Percentiles rank a stretch among this genome's conserved stretches.
Evolutionary conservation across 2,888 invertebrate genomes (phyloP).

Genomic region (Perizoma affinitatum): DNA sequence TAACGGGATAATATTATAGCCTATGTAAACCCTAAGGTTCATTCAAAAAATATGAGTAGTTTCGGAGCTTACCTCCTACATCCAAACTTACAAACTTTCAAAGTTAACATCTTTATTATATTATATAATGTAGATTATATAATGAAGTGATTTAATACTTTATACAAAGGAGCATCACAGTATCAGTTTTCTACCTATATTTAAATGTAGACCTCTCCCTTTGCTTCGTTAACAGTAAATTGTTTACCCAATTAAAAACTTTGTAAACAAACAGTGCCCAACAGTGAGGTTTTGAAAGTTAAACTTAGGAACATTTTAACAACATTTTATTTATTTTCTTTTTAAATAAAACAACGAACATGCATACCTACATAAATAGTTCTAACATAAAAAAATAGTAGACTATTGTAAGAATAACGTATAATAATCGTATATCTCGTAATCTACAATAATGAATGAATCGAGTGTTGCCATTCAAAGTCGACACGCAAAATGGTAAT

Average conservation of each 20-base stretch:
- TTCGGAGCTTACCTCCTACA: no score
- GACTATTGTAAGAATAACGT: no score
- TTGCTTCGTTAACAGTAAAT: slow-evolving; percentile 65
- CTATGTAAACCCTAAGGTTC: no score
- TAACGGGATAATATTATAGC: no score
- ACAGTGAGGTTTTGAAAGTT: slow-evolving; percentile 32
- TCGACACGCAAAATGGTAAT: slow-evolving; percentile 61
- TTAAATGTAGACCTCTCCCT: slow-evolving; percentile 1
- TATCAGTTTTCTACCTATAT: not conserved
- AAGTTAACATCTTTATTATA: no score
- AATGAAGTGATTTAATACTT: not conserved
- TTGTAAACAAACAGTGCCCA: slow-evolving; percentile 55
- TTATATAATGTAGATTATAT: no score
- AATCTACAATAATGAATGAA: slow-evolving; percentile 22
- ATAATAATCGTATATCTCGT: no score
- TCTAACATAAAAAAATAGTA: no score
- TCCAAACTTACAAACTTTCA: no score
- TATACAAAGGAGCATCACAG: not conserved
- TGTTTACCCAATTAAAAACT: slow-evolving; percentile 75
- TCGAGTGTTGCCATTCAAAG: slow-evolving; percentile 43
- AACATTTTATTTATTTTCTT: slow-evolving; percentile 7
- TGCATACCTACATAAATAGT: no score
- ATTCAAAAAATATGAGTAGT: no score
- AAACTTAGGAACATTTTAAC: slow-evolving; percentile 9
- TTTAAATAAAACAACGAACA: no score